phyloP scores from a whole-genome alignment of 2,888 invertebrate genomes.

The Anthophora plumipes region DNA sequence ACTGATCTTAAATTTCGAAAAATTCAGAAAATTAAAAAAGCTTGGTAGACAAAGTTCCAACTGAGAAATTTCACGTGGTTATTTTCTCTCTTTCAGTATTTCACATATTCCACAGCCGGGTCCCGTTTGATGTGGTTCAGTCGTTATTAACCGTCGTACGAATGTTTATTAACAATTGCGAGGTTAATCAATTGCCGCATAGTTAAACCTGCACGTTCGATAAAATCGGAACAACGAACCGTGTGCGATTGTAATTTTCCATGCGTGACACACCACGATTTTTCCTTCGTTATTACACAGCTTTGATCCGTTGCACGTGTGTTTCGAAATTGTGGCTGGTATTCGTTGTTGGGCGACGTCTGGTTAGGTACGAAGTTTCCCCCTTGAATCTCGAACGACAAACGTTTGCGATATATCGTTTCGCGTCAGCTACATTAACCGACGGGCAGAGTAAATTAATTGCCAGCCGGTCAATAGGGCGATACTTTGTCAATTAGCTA shows the following conservation, averaged over 20 bases:
- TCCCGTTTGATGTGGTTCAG: constrained; percentile 12
- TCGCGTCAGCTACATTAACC: constrained; percentile 16
- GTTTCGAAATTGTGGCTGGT: background rate
- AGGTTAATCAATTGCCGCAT: constrained; percentile 5
- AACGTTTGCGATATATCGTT: constrained; percentile 30
- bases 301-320: background rate
- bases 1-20: no score
- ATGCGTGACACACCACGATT: background rate
- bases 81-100: constrained; percentile 1
- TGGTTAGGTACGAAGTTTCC: background rate
- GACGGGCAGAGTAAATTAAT: constrained; percentile 49
- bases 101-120: background rate
- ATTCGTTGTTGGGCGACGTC: background rate
- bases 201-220: background rate
- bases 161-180: constrained; percentile 17
- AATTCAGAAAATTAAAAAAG: constrained; percentile 14
- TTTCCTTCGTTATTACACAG: background rate
- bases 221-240: background rate
- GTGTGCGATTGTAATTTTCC: background rate
- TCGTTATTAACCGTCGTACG: constrained; percentile 9
- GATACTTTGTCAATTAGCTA: constrained; percentile 58
- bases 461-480: constrained; percentile 14
- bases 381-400: constrained; percentile 7
- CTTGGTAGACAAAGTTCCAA: background rate
- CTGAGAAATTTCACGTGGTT: background rate